Base-by-base conservation (phyloP, 2,888 invertebrate genomes). In the Brachynemurus nebulosus region DNA sequence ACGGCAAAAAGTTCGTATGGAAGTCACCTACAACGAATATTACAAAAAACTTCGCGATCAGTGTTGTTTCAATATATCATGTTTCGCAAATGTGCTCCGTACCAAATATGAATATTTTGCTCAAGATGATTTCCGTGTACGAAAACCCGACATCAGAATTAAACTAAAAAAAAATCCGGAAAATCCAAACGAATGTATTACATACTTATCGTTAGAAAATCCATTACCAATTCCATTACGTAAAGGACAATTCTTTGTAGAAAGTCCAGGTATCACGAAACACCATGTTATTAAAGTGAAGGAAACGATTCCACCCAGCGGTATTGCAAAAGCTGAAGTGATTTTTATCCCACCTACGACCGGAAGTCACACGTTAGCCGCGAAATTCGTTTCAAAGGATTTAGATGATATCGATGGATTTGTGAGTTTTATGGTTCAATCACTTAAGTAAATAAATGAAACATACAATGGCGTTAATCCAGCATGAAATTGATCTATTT, bases 331-430 rank as follows among this genome's bases (percentile, higher is more conserved):
- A 42, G 81, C 80, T 0, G 72, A 76, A 16, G 85, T 90, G 56
- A 80, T 78, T 51, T 72, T 91, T 58, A 78, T 74, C 0, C 89
- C 92, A 1, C 79, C 79, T 2, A 76, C 80, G 62, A 72, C 76
- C 1, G 93, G 93, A 0, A 75, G 81, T 27, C 81, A 82, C 50
- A 86, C 88, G 12, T 77, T 93, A 48, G 78, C 83, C 18, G 90
- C 84, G 16, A 92, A 90, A 61, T 93, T 93, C 63, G 73, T 74
- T 40, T 86, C 89, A 9, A 86, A 82, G 55, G 89, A 93, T 61
- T 70, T 95, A 53, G 79, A 80, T 49, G 92, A 93, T 59, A 86
- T 92, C 2, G 91, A 92, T 57, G 92, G 93, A 2, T 89, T 82
- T 63, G 61, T 80, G n/a, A 75, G 80, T 41, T 79, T 86, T 52